Conservation (phyloP, 2,888 invertebrate species). For the Bursaphelenchus okinawaensis region DNA sequence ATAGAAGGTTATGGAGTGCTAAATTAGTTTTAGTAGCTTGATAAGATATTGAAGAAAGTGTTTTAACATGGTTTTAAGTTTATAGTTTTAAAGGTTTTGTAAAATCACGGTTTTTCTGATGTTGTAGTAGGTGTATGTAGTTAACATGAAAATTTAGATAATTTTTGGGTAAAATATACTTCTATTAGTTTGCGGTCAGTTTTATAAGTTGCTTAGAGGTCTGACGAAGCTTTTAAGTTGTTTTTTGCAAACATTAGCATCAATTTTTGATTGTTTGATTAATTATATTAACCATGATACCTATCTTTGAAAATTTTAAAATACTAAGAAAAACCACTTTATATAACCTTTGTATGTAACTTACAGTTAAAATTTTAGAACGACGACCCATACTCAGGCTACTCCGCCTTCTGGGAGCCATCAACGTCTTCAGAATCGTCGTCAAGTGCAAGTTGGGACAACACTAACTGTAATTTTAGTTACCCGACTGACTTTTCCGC, state of each 20-base stretch:
- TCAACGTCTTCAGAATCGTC: not conserved
- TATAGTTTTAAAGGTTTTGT: no score
- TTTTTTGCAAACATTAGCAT: not conserved
- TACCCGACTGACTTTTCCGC: not conserved
- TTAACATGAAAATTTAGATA: no score
- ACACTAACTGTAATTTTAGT: not conserved
- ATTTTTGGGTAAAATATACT: no score
- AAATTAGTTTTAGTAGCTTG: not conserved
- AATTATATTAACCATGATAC: no score
- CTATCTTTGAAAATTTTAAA: not conserved
- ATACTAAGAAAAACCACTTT: not conserved
- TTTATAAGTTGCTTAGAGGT: not conserved
- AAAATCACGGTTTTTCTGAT: no score
- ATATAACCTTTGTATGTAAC: no score
- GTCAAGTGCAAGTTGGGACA: not conserved
- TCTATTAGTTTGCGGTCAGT: no score
- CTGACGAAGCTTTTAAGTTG: not conserved
- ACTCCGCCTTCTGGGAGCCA: not conserved
- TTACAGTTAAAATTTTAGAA: not conserved
- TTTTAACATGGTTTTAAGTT: no score
- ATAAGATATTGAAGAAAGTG: no score
- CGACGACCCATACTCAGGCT: not conserved
- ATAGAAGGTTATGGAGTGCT: not conserved
- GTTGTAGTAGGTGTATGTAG: no score
- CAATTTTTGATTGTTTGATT: not conserved